Conservation (phyloP, 2,888 invertebrate genomes). For the Halictus quadricinctus region DNA sequence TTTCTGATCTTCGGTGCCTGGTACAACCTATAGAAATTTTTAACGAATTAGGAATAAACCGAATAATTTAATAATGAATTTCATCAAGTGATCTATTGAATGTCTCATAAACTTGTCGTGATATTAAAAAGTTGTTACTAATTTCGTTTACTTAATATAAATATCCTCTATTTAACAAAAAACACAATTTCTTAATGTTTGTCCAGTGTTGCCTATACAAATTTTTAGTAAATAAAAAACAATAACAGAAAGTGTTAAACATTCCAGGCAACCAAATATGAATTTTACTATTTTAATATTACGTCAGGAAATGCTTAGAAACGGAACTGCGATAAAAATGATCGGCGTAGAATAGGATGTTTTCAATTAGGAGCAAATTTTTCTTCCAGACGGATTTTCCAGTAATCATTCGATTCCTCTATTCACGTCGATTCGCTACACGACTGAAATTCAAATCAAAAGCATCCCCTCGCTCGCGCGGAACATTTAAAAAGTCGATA, state of each 20-base stretch:
- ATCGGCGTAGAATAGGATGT: background rate
- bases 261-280: background rate
- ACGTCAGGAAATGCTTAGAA: background rate
- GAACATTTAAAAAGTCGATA: conserved; percentile 30
- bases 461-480: background rate
- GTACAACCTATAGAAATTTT: background rate
- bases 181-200: background rate
- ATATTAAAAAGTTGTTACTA: background rate
- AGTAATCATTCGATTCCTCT: conserved; percentile 2
- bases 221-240: background rate
- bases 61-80: background rate
- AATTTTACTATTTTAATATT: background rate
- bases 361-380: background rate
- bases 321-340: background rate
- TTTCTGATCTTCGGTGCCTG: background rate
- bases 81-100: background rate
- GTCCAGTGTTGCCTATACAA: too few species aligned
- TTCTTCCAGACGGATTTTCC: background rate
- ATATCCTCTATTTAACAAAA: background rate
- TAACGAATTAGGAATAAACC: background rate
- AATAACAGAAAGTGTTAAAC: background rate
- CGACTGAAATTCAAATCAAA: background rate
- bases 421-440: background rate
- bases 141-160: background rate
- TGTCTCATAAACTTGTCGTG: background rate